A percentile compares a stretch with the other conserved stretches of the same genome.
phyloP scores from a whole-genome alignment of 1,140 invertebrate species.

The Portunus trituberculatus region DNA sequence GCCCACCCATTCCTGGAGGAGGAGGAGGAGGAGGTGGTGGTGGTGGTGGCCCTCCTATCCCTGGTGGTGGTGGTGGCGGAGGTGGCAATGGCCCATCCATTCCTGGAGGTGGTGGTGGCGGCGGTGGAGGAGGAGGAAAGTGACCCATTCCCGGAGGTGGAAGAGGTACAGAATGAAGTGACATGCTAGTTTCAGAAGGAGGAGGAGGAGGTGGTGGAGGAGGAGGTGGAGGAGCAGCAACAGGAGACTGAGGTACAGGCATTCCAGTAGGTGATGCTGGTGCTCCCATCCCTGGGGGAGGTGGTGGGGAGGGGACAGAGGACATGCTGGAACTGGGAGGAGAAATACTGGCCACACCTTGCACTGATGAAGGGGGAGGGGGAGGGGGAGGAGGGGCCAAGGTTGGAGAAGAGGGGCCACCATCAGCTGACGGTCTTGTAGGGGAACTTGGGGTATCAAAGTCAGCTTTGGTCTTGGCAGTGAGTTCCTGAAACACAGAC shows the following conservation, averaged over 20 bases:
- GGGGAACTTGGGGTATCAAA: conserved; percentile 57
- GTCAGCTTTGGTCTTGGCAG: conserved; percentile 66
- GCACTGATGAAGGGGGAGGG: conserved; percentile 77
- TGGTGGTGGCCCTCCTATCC: conserved; percentile 67
- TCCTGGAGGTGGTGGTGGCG: conserved; percentile 72
- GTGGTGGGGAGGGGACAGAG: conserved; percentile 6
- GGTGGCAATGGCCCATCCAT: conserved; percentile 63
- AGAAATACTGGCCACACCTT: conserved; percentile 60
- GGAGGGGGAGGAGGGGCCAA: conserved; percentile 67
- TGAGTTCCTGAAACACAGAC: conserved; percentile 61
- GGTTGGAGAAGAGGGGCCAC: conserved; percentile 33
- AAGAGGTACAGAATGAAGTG: conserved; percentile 77
- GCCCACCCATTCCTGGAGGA: conserved; percentile 57
- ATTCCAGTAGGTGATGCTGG: conserved; percentile 44
- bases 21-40: conserved; percentile 78
- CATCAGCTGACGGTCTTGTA: background rate
- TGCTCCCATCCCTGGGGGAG: conserved; percentile 41
- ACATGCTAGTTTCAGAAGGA: conserved; percentile 43
- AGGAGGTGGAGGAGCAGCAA: conserved; percentile 31
- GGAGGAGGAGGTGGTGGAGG: conserved; percentile 42
- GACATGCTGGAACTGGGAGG: background rate
- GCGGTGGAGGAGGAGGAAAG: conserved; percentile 76
- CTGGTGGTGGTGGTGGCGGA: conserved; percentile 78
- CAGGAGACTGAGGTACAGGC: background rate
- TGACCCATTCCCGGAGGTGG: conserved; percentile 54